Conservation (phyloP, 1,140 invertebrate genomes). For the Pteromalus puparum region DNA sequence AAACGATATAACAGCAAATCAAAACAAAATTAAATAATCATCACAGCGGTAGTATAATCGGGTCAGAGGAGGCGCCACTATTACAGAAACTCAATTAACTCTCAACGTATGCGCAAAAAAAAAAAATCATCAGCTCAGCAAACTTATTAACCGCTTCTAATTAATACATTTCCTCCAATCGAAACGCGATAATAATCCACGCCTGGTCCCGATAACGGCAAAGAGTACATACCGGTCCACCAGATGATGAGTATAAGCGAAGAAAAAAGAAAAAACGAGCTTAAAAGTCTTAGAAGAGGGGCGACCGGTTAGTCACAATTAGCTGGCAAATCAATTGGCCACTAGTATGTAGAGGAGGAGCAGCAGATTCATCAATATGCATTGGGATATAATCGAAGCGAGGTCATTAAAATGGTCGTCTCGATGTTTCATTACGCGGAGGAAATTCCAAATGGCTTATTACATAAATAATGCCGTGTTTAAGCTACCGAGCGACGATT, state of each 20-base stretch:
- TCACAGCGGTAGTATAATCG: not conserved
- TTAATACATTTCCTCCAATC: slow-evolving; percentile 55
- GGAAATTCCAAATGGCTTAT: slow-evolving; percentile 44
- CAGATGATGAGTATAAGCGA: not conserved
- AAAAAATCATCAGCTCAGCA: not conserved
- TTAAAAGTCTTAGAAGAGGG: not conserved
- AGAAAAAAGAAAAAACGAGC: slow-evolving; percentile 1
- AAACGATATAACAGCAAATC: not conserved
- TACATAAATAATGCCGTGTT: slow-evolving; percentile 43
- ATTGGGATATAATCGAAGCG: slow-evolving; percentile 58
- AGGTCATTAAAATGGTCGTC: slow-evolving; percentile 59
- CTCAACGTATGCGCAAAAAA: not conserved
- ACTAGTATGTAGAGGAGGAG: slow-evolving; percentile 25
- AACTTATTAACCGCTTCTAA: slow-evolving; percentile 36
- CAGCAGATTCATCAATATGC: slow-evolving; percentile 61
- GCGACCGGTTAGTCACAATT: slow-evolving; percentile 61
- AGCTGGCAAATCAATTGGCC: slow-evolving; percentile 62
- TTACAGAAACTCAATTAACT: slow-evolving; percentile 6
- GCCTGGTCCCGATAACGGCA: slow-evolving; percentile 10
- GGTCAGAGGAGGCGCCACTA: not conserved
- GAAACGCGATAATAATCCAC: slow-evolving; percentile 10
- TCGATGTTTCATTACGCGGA: slow-evolving; percentile 25
- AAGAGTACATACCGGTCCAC: not conserved
- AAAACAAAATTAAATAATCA: not conserved
- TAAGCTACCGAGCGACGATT: slow-evolving; percentile 1